Evolutionary conservation across 2,888 invertebrate genomes (phyloP), one percentile per base, ranked within the genome.

Genomic region (Lomographa bimaculata): DNA sequence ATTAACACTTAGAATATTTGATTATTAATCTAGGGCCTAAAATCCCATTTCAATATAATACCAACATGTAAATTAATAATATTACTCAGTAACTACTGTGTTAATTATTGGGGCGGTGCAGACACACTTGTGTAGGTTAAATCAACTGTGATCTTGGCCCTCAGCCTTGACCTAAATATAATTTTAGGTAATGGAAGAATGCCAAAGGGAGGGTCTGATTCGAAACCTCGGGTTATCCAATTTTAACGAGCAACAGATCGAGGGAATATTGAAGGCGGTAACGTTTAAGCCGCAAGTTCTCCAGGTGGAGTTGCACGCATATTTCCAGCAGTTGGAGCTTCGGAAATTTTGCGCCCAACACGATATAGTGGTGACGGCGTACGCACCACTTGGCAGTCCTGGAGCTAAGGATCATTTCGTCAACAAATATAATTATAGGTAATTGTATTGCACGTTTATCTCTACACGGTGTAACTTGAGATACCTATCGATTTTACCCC

Each of bases 141-240:
- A n/a, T n/a, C n/a, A n/a, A n/a, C n/a, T n/a, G n/a, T n/a, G n/a
- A n/a, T n/a, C n/a, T n/a, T n/a, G n/a, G n/a, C n/a, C n/a, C n/a
- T n/a, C n/a, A n/a, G n/a, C n/a, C n/a, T n/a, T n/a, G n/a, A n/a
- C n/a, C n/a, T n/a, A n/a, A n/a, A n/a, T n/a, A n/a, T n/a, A 9
- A 11, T 10, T 37, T 6, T 54, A 94, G 94, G 92, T 84, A 64
- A 91, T 95, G 93, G 95, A 95, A 72, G 79, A 91, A 36, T 91
- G 92, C 63, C 93, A 94, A 26, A 89, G 89, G 47, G 79, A 86
- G 32, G 94, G 95, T 1, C 79, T 90, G 9, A 77, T 91, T 0
- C 92, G 90, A 62, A 91, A 94, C n/a, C 92, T 96, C 50, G 96
- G 96, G 1, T 67, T 96, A 30, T 96, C 96, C 29, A 96, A 96